A percentile compares a stretch with the other conserved stretches of the same genome.
Evolutionary conservation across 2,797 vertebrate species (phyloP).

Genomic region (Spinus pinus): DNA sequence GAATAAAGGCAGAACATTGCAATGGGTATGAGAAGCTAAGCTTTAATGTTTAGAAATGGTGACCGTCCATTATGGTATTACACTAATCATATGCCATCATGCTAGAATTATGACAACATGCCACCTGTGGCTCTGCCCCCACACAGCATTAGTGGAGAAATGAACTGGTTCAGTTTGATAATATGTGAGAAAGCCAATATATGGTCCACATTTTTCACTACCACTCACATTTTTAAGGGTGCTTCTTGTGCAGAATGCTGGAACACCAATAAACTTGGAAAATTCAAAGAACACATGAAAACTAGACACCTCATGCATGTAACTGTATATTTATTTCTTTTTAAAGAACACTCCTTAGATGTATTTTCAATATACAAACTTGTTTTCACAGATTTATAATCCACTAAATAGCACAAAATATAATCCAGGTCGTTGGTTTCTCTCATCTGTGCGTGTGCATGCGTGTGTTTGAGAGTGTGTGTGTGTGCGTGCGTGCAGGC

Average conservation of each 20-base stretch:
- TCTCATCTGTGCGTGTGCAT: slow-evolving; percentile 44
- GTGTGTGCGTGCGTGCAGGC: neutral
- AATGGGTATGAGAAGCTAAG: neutral
- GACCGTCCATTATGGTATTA: neutral
- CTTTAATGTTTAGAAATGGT: neutral
- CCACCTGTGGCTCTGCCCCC: neutral
- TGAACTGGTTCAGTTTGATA: neutral
- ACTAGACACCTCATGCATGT: slow-evolving; percentile 79
- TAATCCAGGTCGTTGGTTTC: slow-evolving; percentile 73
- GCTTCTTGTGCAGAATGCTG: neutral
- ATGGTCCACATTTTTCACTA: neutral
- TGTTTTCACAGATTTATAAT: slow-evolving; percentile 93
- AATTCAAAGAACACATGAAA: slow-evolving; percentile 71
- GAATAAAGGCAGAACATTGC: slow-evolving; percentile 9
- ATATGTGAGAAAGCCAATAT: neutral
- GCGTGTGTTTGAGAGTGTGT: neutral
- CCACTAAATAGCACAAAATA: slow-evolving; percentile 94
- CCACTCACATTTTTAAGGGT: neutral
- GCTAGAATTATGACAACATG: neutral
- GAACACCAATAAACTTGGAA: slow-evolving; percentile 4
- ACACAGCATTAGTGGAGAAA: neutral
- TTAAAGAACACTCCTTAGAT: slow-evolving; percentile 96
- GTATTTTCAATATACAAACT: slow-evolving; percentile 89
- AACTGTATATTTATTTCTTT: slow-evolving; percentile 95
- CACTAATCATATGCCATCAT: neutral